Percentiles rank a stretch among this genome's conserved stretches.
Evolutionary conservation across 2,888 invertebrate species (phyloP).

Genomic region (Clitarchus hookeri): DNA sequence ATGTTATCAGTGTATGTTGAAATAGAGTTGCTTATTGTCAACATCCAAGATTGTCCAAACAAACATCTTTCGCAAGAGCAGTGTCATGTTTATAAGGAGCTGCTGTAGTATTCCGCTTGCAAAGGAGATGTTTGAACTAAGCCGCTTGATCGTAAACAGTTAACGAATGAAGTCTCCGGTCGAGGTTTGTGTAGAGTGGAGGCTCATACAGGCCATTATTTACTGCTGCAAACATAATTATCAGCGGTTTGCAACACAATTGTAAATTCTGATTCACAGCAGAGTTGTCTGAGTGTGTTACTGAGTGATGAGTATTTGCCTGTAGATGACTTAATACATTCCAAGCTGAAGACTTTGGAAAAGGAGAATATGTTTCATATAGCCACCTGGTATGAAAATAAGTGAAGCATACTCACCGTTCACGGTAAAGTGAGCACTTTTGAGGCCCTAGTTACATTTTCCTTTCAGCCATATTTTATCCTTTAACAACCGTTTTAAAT

Average conservation of each 20-base stretch:
- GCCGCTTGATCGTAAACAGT: not conserved
- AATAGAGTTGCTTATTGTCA: not conserved
- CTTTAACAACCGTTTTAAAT: no score
- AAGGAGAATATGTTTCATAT: no score
- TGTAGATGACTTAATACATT: not conserved
- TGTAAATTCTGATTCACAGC: not conserved
- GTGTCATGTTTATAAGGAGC: slow-evolving; percentile 5
- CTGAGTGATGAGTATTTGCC: not conserved
- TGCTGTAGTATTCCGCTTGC: no score
- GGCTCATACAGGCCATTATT: not conserved
- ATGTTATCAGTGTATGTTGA: not conserved
- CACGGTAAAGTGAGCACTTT: no score
- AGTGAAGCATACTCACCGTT: no score
- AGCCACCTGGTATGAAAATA: no score
- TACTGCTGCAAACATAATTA: not conserved
- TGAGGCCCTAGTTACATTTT: no score
- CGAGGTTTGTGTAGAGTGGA: not conserved
- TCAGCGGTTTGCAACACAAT: not conserved
- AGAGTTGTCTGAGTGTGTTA: not conserved
- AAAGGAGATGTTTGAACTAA: not conserved
- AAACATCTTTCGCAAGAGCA: not conserved
- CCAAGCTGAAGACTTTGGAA: not conserved
- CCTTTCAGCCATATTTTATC: no score
- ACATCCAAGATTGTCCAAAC: not conserved
- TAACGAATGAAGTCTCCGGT: not conserved